Base-by-base conservation (phyloP, 2,888 invertebrate species). In the Nomada lathburiana region DNA sequence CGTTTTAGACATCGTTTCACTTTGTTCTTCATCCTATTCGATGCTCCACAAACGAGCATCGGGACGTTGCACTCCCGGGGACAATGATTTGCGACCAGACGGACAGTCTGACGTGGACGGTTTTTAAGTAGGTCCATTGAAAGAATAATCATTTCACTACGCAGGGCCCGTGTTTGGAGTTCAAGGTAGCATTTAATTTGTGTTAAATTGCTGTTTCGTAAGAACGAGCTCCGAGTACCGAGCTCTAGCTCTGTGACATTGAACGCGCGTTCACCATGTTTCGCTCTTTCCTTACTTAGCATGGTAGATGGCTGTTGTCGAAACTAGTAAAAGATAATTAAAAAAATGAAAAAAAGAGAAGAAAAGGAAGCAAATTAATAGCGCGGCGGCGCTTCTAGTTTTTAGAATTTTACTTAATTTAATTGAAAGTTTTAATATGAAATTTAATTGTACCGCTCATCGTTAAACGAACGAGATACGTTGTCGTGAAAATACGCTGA, bases 371-470 rank as follows among this genome's bases (percentile, higher is more conserved):
- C 16, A 4, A 16, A 55, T 64, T 13, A 50, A 2, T 23, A 55
- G 53, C 69, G 57, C 63, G 5, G 59, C 57, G 44, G 67, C 62
- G 73, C 18, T n/a, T 76, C 57, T 60, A 77, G 62, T 64, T 81
- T 75, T 82, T 81, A 59, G 72, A 76, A 29, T 76, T 83, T 82
- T 85, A 85, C 73, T 60, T 87, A 85, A 86, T 82, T 87, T 87
- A 86, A 88, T 83, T 72, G 73, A 80, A 83, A 76, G 65, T 83
- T 84, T 84, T 85, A 89, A 80, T 78, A 83, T 83, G 74, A 85
- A 80, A 87, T 81, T 82, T 86, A 76, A 87, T 86, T 89, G 83
- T 76, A 65, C 69, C 60, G 55, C 36, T 57, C 42, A 74, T 74
- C 57, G 80, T 82, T 73, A 47, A 26, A 13, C 64, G 44, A 76